Evolutionary conservation across 2,888 invertebrate species (phyloP).

Genomic region (Philhelius pedissequus): DNA sequence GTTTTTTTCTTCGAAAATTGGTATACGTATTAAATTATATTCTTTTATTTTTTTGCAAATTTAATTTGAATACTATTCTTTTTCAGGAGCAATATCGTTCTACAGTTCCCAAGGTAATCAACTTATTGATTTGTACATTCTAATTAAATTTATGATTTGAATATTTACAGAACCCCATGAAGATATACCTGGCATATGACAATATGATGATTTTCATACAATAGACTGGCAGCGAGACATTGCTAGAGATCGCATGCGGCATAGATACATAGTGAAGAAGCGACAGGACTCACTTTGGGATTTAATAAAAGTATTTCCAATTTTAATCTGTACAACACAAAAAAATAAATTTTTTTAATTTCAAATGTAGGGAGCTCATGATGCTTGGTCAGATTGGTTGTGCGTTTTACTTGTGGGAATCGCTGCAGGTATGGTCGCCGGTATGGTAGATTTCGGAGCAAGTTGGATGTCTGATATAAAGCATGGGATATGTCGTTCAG

Average conservation of each 20-base stretch:
- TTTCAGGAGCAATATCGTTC: constrained; percentile 76
- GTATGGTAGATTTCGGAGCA: constrained; percentile 97
- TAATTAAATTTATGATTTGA: constrained; percentile 27
- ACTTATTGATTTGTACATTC: neutral
- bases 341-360: neutral
- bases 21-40: too few relatives aligned
- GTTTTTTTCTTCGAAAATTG: too few relatives aligned
- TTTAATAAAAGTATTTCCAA: constrained; percentile 84
- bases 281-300: constrained; percentile 94
- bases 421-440: constrained; percentile 95
- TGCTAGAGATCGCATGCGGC: constrained; percentile 98
- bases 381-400: constrained; percentile 99
- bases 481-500: constrained; percentile 97
- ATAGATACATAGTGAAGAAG: constrained; percentile 94
- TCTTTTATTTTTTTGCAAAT: constrained; percentile 30
- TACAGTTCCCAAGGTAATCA: constrained; percentile 76
- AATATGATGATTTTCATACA: constrained; percentile 99
- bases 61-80: neutral
- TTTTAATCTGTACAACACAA: neutral
- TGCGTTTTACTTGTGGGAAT: constrained; percentile 97
- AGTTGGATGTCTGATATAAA: constrained; percentile 99
- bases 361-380: constrained; percentile 87
- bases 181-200: constrained; percentile 94
- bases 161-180: constrained; percentile 82
- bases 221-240: constrained; percentile 99